Percentiles rank a stretch among this genome's conserved stretches.
Conservation (phyloP, 2,888 invertebrate species). For the Pristionchus maxplancki region DNA sequence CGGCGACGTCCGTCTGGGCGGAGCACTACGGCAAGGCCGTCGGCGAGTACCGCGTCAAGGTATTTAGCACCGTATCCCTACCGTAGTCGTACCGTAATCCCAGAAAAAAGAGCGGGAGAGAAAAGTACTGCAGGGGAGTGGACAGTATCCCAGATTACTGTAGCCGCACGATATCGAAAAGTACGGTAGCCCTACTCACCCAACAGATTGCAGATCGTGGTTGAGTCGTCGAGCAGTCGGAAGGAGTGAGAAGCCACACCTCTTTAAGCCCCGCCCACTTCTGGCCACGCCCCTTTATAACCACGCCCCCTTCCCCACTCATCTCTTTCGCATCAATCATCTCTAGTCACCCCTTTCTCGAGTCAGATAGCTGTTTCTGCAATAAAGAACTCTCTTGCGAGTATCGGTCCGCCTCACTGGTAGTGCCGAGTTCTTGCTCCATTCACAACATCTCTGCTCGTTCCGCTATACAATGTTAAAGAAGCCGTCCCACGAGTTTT, state of each 20-base stretch:
- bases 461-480: too few species aligned
- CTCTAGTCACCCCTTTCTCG: neutral
- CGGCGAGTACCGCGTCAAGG: conserved; percentile 67
- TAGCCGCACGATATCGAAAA: too few species aligned
- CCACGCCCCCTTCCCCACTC: neutral
- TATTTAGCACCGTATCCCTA: conserved; percentile 39
- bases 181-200: neutral
- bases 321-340: conserved; percentile 39
- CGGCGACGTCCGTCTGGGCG: conserved; percentile 66
- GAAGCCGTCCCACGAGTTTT: too few species aligned
- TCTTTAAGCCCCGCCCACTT: neutral
- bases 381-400: conserved; percentile 39
- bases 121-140: neutral
- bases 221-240: conserved; percentile 34
- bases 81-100: neutral
- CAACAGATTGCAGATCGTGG: conserved; percentile 27
- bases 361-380: neutral
- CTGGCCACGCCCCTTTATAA: neutral
- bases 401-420: too few species aligned
- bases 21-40: conserved; percentile 74
- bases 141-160: too few species aligned
- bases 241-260: neutral
- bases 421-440: too few species aligned
- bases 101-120: too few species aligned
- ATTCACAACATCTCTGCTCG: too few species aligned